Base-by-base conservation (phyloP, 2,113 vertebrate genomes). In the Lates calcarifer region DNA sequence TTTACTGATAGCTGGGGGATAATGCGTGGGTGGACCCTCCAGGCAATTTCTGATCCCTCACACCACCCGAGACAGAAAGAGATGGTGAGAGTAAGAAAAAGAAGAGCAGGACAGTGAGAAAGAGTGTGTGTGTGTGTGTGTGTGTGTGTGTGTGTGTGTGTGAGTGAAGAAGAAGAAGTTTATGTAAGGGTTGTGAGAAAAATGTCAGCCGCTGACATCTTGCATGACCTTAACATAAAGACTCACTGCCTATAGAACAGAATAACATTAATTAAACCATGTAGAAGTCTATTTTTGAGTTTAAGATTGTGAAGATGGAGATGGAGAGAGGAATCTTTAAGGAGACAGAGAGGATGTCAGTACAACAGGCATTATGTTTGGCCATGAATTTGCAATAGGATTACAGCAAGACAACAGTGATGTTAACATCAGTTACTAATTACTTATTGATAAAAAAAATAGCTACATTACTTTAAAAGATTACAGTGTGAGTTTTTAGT, bases 11-110 rank as follows among this genome's bases (percentile, higher is more conserved):
- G 39, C 74, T 35, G 53, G 49, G 51, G 65, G 64, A 69, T 58
- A 43, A 72, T 33, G 71, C 26, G 83, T 89, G 58, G 82, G 82
- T 31, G 78, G 77, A 47, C 56, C 81, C 71, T 76, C 66, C 51
- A 41, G 77, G 81, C 55, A 71, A 75, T 65, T 58, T 81, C 55
- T 89, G 75, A 86, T 87, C 78, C 60, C 55, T 79, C 31, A 37
- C 78, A 61, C 70, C 65, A 63, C 51, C 31, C 8, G 22, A 84
- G 45, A 86, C 26, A 37, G 71, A 57, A 33, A 67, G 66, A 78
- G 33, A 63, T 79, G 29, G 69, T 64, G 67, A 71, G 33, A 47
- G 37, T 63, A 47, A 31, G 69, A 77, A 39, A 77, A 60, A 68
- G 20, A 35, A 47, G 24, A 31, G 49, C 0, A 11, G 51, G 9